These are phyloP conservation scores for Tipula vernalis DNA, from an alignment of 2,888 invertebrate species.

Conservation along the genomic window DNA sequence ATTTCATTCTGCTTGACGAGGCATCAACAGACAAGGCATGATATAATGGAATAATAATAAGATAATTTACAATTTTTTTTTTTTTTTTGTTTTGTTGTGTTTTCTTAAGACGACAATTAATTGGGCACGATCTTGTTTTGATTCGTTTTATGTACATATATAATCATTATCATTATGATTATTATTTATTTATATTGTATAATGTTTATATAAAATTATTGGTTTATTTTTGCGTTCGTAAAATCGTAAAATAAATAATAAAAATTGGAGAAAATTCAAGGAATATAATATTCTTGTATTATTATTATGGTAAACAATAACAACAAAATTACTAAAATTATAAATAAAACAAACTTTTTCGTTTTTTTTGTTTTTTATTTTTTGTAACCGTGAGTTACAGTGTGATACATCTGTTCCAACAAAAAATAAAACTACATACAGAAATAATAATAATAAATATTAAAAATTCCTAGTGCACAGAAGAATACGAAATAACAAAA, in stretches of 20 bases:
- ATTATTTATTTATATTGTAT: not conserved
- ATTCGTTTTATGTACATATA: not conserved
- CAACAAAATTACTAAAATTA: not conserved
- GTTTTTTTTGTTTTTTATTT: not conserved
- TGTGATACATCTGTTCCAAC: conserved; percentile 6
- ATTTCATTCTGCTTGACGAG: not conserved
- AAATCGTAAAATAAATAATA: not conserved
- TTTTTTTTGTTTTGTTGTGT: not conserved
- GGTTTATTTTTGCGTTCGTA: not conserved
- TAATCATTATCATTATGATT: not conserved
- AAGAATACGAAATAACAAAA: not conserved
- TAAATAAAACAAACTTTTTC: not conserved
- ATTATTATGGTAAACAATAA: not conserved
- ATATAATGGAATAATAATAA: not conserved
- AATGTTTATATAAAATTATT: not conserved
- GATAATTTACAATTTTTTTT: not conserved
- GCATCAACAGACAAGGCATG: not conserved
- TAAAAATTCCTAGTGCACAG: not conserved
- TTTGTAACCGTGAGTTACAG: conserved; percentile 7
- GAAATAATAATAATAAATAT: not conserved
- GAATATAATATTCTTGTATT: not conserved
- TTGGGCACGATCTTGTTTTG: conserved; percentile 7
- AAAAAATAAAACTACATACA: not conserved
- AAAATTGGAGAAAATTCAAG: not conserved
- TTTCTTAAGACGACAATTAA: conserved; percentile 7